Evolutionary conservation across 2,888 invertebrate species (phyloP), one percentile per base, ranked within the genome.

Genomic region (Pilophorus perplexus): DNA sequence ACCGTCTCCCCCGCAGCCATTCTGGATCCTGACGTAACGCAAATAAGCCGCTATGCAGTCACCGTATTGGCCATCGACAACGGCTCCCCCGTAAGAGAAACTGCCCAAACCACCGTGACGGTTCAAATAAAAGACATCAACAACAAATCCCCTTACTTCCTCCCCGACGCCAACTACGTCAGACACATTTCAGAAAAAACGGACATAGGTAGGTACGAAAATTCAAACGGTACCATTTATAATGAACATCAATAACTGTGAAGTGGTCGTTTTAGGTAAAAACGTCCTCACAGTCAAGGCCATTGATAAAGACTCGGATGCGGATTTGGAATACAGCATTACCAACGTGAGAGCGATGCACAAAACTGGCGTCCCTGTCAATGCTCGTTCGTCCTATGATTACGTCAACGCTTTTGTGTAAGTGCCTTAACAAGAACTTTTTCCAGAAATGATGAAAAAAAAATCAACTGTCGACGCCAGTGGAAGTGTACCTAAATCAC

Each of bases 81-180:
- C 23, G 89, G 89, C 0, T 77, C 79, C 10, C 88, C 89, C 0
- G 84, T 88, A 20, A 85, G 85, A 6, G 88, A 89, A 79, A 89
- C 89, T 0, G 89, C 89, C 0, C 88, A 88, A 0, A 85, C 89
- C 0, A 87, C 86, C 0, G 87, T 86, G 0, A 85, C 83, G 65
- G 84, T 90, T 2, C 85, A 83, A 42, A 83, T 90, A 2, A 80
- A 84, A 72, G 89, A 89, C 72, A 86, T 89, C 0, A 92, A 92
- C 73, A 89, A 93, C 74, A 91, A 91, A 74, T 84, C 89, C 14
- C 93, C 93, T 0, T 82, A 80, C 67, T 92, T 93, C 71, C 85
- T 82, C 60, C 80, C 81, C 50, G 83, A 83, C 59, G 81, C 84
- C 0, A 84, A 85, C 22, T 88, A 89, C 69, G 74, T 74, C 6